These are phyloP conservation scores for Hypena proboscidalis DNA, from an alignment of 2,888 invertebrate species.

Conservation along the genomic window DNA sequence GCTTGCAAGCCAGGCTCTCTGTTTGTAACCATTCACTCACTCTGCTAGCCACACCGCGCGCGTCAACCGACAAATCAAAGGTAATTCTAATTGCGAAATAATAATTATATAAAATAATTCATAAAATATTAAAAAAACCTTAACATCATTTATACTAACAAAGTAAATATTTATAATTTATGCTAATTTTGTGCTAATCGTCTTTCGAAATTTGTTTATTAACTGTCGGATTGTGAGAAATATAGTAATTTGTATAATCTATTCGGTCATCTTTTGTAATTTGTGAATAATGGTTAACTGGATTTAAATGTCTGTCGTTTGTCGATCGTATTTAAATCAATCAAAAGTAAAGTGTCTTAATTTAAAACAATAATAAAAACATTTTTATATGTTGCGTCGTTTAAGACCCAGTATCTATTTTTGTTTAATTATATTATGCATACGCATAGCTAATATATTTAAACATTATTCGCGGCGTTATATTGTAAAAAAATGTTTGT, in stretches of 20 bases:
- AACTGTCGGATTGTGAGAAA: neutral
- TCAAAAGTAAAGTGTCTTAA: too few relatives aligned
- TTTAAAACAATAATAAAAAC: too few relatives aligned
- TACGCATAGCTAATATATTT: too few relatives aligned
- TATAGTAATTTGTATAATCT: neutral
- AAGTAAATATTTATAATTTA: neutral
- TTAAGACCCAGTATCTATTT: too few relatives aligned
- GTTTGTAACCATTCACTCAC: constrained; percentile 55
- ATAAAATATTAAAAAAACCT: neutral
- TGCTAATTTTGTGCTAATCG: constrained; percentile 1
- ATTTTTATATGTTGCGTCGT: too few relatives aligned
- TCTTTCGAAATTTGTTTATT: constrained; percentile 18
- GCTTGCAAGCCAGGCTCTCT: constrained; percentile 51
- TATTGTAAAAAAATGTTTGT: too few relatives aligned
- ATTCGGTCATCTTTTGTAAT: too few relatives aligned
- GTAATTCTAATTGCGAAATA: constrained; percentile 30
- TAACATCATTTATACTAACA: neutral
- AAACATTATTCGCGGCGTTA: too few relatives aligned
- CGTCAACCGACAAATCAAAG: constrained; percentile 36
- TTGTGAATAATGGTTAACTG: too few relatives aligned
- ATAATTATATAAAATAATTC: constrained; percentile 18
- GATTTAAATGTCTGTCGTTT: too few relatives aligned
- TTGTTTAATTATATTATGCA: too few relatives aligned
- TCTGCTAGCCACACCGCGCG: constrained; percentile 41
- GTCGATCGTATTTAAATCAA: too few relatives aligned